Evolutionary conservation across 2,888 invertebrate genomes (phyloP), one percentile per base, ranked within the genome.

Genomic region (Thymelicus sylvestris): DNA sequence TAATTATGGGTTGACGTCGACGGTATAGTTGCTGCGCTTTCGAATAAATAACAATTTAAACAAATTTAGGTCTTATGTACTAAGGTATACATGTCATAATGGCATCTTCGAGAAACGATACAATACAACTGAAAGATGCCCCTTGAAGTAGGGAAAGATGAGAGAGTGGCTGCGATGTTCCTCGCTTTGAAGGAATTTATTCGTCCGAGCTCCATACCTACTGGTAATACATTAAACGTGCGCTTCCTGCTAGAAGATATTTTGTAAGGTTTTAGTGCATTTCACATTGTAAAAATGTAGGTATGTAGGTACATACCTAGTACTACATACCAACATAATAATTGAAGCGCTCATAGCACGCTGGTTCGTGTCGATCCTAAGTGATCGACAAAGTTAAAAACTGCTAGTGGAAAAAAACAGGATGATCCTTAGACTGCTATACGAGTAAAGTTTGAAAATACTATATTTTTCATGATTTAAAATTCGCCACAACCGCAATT

Each of bases 1-100:
- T 82, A 81, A 83, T 83, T 83, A 83, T 78, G 80, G 78, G 75
- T 74, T 68, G 75, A 75, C 55, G 66, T 66, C 59, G 19, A 48
- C 66, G 31, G 57, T 59, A 47, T 24, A 57, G 59, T 24, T 67
- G 67, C 60, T 67, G 60, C 60, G 39, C 48, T 67, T 60, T 41
- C 7, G 41, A 19, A 66, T 55, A 19, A 52, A n/a, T 38, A 39
- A 52, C 12, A 66, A 13, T 50, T 57, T 7, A 66, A 12, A 44
- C 65, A 66, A 66, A 19, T 57, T 57, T 55, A 55, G 41, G 24
- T 66, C 52, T 55, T 66, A 44, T 55, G 13, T 6, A 7, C 55
- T 55, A 41, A 52, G 65, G 10, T 7, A 44, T 66, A 66, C 8
- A 8, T 10, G 39, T 50, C 47, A 63, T 50, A 50, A 59, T 59